Evolutionary conservation across 2,113 vertebrate species (phyloP).

Genomic region (Entomyzon cyanotis): DNA sequence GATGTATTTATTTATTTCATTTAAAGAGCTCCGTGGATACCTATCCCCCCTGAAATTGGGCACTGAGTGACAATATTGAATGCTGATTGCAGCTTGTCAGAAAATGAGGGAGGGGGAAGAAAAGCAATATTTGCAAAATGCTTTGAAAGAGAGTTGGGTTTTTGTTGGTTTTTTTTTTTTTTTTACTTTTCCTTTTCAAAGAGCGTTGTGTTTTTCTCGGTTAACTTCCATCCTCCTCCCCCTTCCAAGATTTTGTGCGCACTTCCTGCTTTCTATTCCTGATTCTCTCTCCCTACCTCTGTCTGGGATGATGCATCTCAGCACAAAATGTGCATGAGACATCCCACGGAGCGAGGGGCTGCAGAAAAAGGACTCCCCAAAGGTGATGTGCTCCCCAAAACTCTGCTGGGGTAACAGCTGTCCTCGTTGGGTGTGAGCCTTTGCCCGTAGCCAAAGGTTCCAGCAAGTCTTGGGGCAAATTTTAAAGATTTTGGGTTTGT

Average conservation of each 20-base stretch:
- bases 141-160: background rate
- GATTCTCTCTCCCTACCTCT: background rate
- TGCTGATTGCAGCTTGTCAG: conserved; percentile 54
- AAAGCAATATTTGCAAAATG: conserved; percentile 59
- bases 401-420: background rate
- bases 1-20: conserved; percentile 69
- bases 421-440: background rate
- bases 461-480: rapidly evolving
- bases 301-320: background rate
- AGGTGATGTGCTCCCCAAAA: background rate
- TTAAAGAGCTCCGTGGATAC: conserved; percentile 42
- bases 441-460: background rate
- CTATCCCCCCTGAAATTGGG: conserved; percentile 35
- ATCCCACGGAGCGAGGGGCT: background rate
- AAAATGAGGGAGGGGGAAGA: conserved; percentile 41
- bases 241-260: background rate
- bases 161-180: too few species aligned
- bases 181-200: background rate
- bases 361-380: background rate
- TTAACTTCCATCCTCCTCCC: background rate
- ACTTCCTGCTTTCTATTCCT: conserved; percentile 7
- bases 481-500: background rate
- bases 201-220: background rate
- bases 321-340: background rate
- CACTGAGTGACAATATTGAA: conserved; percentile 40